Conservation (phyloP, 1,140 invertebrate genomes). For the Lasioglossum baleicum region DNA sequence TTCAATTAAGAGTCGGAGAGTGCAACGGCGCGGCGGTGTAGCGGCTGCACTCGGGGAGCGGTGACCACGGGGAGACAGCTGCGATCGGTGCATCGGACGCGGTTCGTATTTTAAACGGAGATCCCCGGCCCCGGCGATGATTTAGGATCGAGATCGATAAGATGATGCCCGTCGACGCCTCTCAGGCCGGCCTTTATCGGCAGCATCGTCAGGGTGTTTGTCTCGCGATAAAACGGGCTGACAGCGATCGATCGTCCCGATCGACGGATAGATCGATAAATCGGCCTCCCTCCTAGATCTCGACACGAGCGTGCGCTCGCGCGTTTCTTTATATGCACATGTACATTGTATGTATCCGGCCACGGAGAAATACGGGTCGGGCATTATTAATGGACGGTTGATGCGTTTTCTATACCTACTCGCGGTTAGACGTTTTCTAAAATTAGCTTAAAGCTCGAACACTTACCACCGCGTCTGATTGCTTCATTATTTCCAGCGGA, state of each 20-base stretch:
- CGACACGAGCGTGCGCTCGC: neutral
- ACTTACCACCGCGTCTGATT: too few species aligned
- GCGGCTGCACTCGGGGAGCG: constrained; percentile 19
- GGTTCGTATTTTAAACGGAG: neutral
- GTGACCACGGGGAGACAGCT: constrained; percentile 3
- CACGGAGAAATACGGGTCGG: neutral
- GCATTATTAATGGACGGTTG: neutral
- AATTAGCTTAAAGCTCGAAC: neutral
- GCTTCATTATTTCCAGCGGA: too few species aligned
- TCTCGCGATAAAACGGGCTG: constrained; percentile 42
- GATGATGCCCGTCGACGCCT: constrained; percentile 55
- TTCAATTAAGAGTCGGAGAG: constrained; percentile 59
- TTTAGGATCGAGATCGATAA: constrained; percentile 59
- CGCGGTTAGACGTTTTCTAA: neutral
- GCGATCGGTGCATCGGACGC: neutral
- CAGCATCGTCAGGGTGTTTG: constrained; percentile 36
- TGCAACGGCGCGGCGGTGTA: constrained; percentile 17
- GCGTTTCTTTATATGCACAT: neutral
- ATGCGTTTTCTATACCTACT: neutral
- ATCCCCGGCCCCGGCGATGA: constrained; percentile 35
- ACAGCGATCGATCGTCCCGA: constrained; percentile 44
- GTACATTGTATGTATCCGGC: neutral
- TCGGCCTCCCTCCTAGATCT: constrained; percentile 5
- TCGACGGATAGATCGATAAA: constrained; percentile 38
- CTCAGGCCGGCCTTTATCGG: constrained; percentile 33